Base-by-base conservation (phyloP, 2,797 vertebrate species). In the Tamandua tetradactyla region DNA sequence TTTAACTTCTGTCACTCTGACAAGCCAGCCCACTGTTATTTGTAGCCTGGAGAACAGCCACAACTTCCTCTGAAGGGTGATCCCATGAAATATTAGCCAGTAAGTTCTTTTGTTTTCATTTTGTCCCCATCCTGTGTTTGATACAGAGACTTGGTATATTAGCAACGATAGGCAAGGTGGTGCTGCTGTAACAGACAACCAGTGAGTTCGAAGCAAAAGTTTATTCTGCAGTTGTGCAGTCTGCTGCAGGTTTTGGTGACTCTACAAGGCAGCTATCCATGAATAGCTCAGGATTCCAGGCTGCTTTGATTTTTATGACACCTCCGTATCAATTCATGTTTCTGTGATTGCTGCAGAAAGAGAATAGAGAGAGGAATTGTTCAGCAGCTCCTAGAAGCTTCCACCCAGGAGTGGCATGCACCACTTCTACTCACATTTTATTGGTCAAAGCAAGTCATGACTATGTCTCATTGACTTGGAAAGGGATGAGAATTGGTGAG, bases 141-240 rank as follows among this genome's bases (percentile, higher is more conserved):
- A 68, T 32, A 22, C 74, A 75, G 59, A 64, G 66, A 35, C 0
- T 0, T 81, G 81, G 40, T n/a, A 0, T 12, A 18, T 76, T 22
- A 55, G 80, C 76, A 71, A 89, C 95, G n/a, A 61, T 17, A 75
- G 85, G 85, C 71, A 18, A 12, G 8, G 52, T 40, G 57, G 0
- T 75, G 87, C 40, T 80, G 59, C 87, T 66, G 6, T 87, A 72
- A 95, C 68, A 74, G 55, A 37, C 55, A 81, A 22, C 76, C 11
- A 32, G 37, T 57, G 9, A n/a, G 27, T 71, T 92, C 57, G 47
- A 40, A 61, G 52, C 30, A 75, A 35, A n/a, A 61, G 35, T 30
- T 68, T 49, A 25, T 22, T 72, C 17, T 30, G 35, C n/a, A 17
- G n/a, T 61, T 14, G 18, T 10, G 61, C 10, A 74, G 32, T 40